Conservation (phyloP, 2,113 vertebrate genomes). For the Parus major region DNA sequence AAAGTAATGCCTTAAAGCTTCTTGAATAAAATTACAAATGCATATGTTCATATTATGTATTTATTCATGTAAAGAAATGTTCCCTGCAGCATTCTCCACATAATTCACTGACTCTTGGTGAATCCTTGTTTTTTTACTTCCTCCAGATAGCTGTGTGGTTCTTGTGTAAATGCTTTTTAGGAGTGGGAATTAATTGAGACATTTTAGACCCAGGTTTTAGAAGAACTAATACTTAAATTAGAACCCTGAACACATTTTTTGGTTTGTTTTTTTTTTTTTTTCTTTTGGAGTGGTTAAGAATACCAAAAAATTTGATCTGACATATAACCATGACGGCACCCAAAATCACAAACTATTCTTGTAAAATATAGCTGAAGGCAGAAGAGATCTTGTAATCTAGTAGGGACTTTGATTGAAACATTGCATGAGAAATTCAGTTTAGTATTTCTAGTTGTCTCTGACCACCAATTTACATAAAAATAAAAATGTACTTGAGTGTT, state of each 20-base stretch:
- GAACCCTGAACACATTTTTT: neutral
- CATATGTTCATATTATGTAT: neutral
- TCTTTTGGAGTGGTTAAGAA: neutral
- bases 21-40: neutral
- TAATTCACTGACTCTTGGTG: neutral
- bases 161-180: neutral
- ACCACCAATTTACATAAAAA: neutral
- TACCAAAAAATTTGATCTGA: neutral
- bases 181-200: neutral
- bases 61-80: neutral
- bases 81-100: neutral
- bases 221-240: neutral
- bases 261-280: neutral
- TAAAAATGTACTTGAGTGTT: neutral
- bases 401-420: neutral
- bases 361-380: neutral
- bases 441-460: neutral
- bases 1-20: neutral
- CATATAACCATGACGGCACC: neutral
- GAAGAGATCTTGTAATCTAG: neutral
- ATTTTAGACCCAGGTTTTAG: neutral
- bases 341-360: neutral
- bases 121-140: neutral
- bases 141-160: neutral
- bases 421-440: neutral